These are phyloP conservation scores for Myrmecobius fasciatus DNA, from an alignment of 2,113 vertebrate genomes.

Conservation along the genomic window DNA sequence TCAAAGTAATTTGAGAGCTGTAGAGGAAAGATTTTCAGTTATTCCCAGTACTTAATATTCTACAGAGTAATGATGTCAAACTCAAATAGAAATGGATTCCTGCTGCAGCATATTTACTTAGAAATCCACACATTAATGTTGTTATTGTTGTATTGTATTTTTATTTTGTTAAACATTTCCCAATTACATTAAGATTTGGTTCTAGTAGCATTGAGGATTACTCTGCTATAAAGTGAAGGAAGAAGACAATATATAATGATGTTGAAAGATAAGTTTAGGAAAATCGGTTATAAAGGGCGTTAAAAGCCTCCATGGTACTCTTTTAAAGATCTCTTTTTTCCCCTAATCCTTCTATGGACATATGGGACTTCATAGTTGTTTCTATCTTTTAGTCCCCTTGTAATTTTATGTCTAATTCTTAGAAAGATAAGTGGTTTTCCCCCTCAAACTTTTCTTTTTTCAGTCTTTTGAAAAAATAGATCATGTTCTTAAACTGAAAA, in stretches of 20 bases:
- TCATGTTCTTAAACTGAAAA: not conserved
- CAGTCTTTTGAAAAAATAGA: not conserved
- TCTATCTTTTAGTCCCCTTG: not conserved
- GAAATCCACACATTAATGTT: too few relatives aligned
- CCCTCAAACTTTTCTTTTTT: not conserved
- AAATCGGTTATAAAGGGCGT: not conserved
- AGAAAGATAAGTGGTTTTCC: not conserved
- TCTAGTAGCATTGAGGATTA: too few relatives aligned
- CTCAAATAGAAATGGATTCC: too few relatives aligned
- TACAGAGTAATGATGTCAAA: too few relatives aligned
- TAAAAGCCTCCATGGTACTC: not conserved
- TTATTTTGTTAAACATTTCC: too few relatives aligned
- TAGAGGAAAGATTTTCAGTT: conserved; percentile 8
- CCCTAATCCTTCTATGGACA: not conserved
- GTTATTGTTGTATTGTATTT: too few relatives aligned
- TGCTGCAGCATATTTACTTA: too few relatives aligned
- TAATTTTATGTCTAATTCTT: not conserved
- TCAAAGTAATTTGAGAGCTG: not conserved
- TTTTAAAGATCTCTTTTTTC: not conserved
- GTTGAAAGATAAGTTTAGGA: not conserved
- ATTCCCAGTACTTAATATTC: not conserved
- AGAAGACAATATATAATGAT: too few relatives aligned
- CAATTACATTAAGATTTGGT: too few relatives aligned
- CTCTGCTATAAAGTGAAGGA: too few relatives aligned
- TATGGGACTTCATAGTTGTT: not conserved